Conservation (phyloP, 2,888 invertebrate genomes). For the Carcina quercana region DNA sequence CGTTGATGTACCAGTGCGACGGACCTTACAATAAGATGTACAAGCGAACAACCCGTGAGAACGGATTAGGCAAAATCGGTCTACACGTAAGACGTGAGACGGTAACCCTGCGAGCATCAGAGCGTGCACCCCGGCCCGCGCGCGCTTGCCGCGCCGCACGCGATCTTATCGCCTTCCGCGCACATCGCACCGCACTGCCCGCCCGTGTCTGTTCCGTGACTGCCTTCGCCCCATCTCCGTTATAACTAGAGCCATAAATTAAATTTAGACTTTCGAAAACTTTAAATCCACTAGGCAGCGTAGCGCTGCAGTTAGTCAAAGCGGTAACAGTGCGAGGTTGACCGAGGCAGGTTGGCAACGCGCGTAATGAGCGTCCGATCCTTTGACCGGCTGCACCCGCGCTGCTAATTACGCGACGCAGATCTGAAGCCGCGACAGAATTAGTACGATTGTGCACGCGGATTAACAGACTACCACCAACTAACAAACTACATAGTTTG, state of each 20-base stretch:
- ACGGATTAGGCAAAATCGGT: no score
- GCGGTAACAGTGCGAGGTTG: constrained; percentile 42
- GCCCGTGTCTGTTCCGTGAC: constrained; percentile 60
- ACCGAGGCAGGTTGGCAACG: constrained; percentile 38
- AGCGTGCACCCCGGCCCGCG: constrained; percentile 32
- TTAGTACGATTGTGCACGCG: constrained; percentile 54
- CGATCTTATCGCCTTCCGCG: constrained; percentile 71
- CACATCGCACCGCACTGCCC: constrained; percentile 65
- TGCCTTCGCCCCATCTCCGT: constrained; percentile 43
- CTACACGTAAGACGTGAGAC: no score
- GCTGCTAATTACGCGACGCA: constrained; percentile 64
- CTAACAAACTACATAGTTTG: constrained; percentile 18
- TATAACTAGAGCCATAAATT: constrained; percentile 44
- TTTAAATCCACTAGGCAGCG: constrained; percentile 26
- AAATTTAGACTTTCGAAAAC: constrained; percentile 34
- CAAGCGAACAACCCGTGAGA: no score
- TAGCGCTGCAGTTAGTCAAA: constrained; percentile 36
- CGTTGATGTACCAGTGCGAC: no score
- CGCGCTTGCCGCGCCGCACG: constrained; percentile 65
- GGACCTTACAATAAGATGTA: no score
- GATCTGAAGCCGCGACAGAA: constrained; percentile 62
- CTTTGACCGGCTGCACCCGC: constrained; percentile 63
- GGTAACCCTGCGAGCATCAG: constrained; percentile 27
- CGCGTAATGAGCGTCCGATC: constrained; percentile 66
- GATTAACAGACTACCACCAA: constrained; percentile 38